phyloP scores from a whole-genome alignment of 1,140 invertebrate genomes.

The Pygmarrhopalites habei region DNA sequence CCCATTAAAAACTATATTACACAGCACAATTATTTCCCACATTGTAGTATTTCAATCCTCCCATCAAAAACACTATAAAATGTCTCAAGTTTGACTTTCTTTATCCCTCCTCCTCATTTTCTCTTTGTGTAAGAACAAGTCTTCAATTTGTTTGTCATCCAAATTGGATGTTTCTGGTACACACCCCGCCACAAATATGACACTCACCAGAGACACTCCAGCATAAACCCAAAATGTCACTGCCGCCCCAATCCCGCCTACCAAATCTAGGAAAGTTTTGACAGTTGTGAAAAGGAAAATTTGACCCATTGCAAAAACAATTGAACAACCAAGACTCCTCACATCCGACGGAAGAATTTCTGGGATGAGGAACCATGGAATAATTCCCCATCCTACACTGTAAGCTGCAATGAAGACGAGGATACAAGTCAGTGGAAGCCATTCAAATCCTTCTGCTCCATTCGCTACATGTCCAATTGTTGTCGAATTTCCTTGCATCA shows the following conservation, averaged over 20 bases:
- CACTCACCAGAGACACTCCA: constrained; percentile 55
- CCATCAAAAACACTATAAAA: no score
- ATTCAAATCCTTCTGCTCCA: no score
- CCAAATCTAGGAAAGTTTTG: constrained; percentile 60
- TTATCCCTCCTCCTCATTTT: no score
- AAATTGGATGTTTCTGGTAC: constrained; percentile 63
- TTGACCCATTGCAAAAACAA: constrained; percentile 21
- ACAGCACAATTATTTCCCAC: no score
- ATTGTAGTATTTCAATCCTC: no score
- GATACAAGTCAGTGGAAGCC: constrained; percentile 39
- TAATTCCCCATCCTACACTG: constrained; percentile 41
- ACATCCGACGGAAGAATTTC: constrained; percentile 31
- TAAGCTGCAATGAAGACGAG: constrained; percentile 38
- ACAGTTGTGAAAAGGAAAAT: constrained; percentile 62
- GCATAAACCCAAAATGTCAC: constrained; percentile 66
- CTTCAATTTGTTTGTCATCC: constrained; percentile 33
- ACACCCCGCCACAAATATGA: constrained; percentile 58
- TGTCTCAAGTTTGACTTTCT: no score
- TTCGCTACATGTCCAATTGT: no score
- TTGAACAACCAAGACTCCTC: constrained; percentile 18
- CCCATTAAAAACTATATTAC: no score
- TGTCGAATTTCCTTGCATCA: no score
- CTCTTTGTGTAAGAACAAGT: no score
- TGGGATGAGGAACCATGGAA: constrained; percentile 40
- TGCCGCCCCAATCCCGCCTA: constrained; percentile 50